Evolutionary conservation across 2,888 invertebrate species (phyloP), one percentile per base, ranked within the genome.

Genomic region (Cosmorhoe ocellata): DNA sequence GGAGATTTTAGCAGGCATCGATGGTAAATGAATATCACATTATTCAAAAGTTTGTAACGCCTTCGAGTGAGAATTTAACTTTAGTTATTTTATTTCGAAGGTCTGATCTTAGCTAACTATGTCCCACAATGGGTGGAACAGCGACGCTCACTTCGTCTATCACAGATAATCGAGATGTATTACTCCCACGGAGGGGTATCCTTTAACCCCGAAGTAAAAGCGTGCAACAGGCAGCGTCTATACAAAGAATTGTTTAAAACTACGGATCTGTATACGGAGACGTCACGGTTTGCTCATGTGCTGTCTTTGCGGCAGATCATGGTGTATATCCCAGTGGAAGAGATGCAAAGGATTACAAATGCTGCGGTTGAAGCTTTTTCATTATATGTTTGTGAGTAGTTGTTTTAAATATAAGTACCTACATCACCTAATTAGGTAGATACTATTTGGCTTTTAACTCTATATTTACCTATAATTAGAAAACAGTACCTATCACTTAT

Each of bases 91-190:
- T 24, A 9, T 62, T 80, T 76, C 6, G 10, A 30, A 38, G 37
- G 32, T 18, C 11, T 42, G 7, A 42, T 42, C 24, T 10, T 42
- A 27, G 11, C 92, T 0, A 83, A 79, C 30, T 79, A 91, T 63
- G 67, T 92, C 10, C 79, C 87, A 9, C 72, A 71, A 26, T 93
- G 93, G 93, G 68, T 88, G 3, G 78, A 84, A 43, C 80, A 85
- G 48, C 76, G 92, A 33, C 77, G 84, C 3, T 83, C 90, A 12
- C 74, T 93, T 13, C 82, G 91, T 9, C 76, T 94, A 0, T 93
- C 93, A 0, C 93, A 93, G 80, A 69, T 94, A 9, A 74, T 94
- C 33, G 93, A 93, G 54, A 93, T 93, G 93, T 94, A 93, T 71
- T 94, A 94, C 66, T 93, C 93, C 0, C 81, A 91, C 56, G 87